phyloP scores from a whole-genome alignment of 2,888 invertebrate species.

The Cenopis cana region DNA sequence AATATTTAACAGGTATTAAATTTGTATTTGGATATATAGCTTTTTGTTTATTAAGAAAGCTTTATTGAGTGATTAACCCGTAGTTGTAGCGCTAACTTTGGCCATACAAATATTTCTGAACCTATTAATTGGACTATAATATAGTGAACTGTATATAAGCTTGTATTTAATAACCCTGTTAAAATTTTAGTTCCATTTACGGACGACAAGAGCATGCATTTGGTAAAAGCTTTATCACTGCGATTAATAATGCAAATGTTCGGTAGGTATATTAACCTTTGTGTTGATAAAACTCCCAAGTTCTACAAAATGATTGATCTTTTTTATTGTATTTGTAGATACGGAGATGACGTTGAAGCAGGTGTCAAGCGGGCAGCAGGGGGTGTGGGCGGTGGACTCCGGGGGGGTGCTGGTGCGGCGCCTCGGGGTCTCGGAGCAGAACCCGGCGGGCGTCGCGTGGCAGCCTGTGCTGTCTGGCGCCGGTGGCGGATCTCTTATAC shows the following conservation, averaged over 20 bases:
- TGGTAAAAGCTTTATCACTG: conserved; percentile 43
- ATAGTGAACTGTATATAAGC: conserved; percentile 27
- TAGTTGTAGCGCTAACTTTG: conserved; percentile 15
- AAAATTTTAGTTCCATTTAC: conserved; percentile 43
- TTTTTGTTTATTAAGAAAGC: too few relatives aligned
- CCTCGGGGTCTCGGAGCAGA: conserved; percentile 89
- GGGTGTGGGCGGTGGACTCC: conserved; percentile 91
- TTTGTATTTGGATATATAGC: conserved; percentile 1
- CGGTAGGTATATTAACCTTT: conserved; percentile 33
- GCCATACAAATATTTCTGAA: not conserved
- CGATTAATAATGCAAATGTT: conserved; percentile 44
- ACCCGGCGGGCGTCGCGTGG: conserved; percentile 92
- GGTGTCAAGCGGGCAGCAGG: conserved; percentile 88
- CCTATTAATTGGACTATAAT: conserved; percentile 12
- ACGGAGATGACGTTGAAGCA: conserved; percentile 86
- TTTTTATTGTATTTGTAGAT: conserved; percentile 55
- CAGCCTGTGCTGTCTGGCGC: conserved; percentile 85
- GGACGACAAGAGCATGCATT: conserved; percentile 42
- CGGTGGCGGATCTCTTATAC: conserved; percentile 70
- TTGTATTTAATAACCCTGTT: conserved; percentile 37
- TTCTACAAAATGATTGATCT: not conserved
- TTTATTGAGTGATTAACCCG: not conserved
- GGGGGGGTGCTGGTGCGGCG: conserved; percentile 89
- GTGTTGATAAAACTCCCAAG: not conserved
- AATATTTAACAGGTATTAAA: conserved; percentile 80